Percentiles rank a stretch among this genome's conserved stretches.
Evolutionary conservation across 2,113 vertebrate genomes (phyloP).

Genomic region (Meriones unguiculatus): DNA sequence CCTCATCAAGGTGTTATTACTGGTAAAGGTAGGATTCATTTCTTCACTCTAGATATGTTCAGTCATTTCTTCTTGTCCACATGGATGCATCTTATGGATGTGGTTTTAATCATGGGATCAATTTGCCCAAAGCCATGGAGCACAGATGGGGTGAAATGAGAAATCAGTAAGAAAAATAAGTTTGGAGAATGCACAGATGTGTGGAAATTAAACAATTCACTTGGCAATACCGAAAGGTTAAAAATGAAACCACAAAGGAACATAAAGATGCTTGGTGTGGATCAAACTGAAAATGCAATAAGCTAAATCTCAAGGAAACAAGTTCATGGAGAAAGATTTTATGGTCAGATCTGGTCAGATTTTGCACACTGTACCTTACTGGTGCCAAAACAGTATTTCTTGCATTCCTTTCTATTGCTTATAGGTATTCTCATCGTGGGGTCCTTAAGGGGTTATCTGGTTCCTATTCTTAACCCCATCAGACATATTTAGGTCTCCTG

Average conservation of each 20-base stretch:
- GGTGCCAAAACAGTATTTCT: background rate
- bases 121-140: background rate
- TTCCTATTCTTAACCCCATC: background rate
- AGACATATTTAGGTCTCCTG: background rate
- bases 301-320: too few species aligned
- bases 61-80: background rate
- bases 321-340: background rate
- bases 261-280: too few species aligned
- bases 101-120: background rate
- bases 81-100: background rate
- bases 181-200: too few species aligned
- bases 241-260: too few species aligned
- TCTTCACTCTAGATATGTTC: background rate
- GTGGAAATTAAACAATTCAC: too few species aligned
- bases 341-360: background rate
- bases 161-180: too few species aligned
- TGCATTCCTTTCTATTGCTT: background rate
- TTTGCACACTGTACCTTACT: background rate
- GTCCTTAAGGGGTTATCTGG: background rate
- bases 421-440: too few species aligned
- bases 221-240: too few species aligned
- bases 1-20: background rate
- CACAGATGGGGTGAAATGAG: too few species aligned
- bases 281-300: too few species aligned
- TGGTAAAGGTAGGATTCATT: background rate